Percentiles rank a stretch among this genome's conserved stretches.
Conservation (phyloP, 2,888 invertebrate species). For the Agrochola macilenta region DNA sequence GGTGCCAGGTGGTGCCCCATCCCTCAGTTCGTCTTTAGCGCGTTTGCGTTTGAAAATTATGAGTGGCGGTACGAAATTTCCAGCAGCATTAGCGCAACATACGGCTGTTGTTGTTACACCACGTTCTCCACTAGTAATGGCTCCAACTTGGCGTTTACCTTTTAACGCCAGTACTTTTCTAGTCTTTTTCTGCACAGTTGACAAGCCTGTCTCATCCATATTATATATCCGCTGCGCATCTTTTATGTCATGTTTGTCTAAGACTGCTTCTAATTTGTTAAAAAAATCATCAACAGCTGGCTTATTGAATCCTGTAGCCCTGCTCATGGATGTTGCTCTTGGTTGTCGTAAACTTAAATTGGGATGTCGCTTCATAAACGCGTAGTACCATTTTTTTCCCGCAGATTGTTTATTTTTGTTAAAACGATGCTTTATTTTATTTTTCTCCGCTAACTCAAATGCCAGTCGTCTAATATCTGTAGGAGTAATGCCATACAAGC, state of each 20-base stretch:
- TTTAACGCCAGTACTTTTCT: not conserved
- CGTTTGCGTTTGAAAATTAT: slow-evolving; percentile 10
- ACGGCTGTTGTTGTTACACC: slow-evolving; percentile 6
- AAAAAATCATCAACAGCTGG: not conserved
- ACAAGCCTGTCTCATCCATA: not conserved
- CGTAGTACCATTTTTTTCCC: not conserved
- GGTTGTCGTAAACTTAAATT: not conserved
- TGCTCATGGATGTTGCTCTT: not conserved
- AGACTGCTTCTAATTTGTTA: not conserved
- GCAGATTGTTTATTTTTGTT: not conserved
- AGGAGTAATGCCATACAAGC: not conserved
- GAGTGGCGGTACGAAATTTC: not conserved
- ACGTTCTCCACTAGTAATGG: slow-evolving; percentile 16
- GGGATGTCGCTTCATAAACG: not conserved
- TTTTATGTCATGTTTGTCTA: not conserved
- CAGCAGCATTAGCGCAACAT: slow-evolving; percentile 13
- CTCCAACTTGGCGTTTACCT: slow-evolving; percentile 1
- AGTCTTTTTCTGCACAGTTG: not conserved
- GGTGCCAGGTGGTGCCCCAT: slow-evolving; percentile 9
- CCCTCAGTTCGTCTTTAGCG: slow-evolving; percentile 7
- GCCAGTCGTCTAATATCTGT: not conserved
- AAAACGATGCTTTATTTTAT: not conserved
- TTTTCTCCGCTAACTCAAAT: not conserved
- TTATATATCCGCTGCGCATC: not conserved
- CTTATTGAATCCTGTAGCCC: not conserved